Conservation (phyloP, 2,797 vertebrate species). For the Limosa lapponica region DNA sequence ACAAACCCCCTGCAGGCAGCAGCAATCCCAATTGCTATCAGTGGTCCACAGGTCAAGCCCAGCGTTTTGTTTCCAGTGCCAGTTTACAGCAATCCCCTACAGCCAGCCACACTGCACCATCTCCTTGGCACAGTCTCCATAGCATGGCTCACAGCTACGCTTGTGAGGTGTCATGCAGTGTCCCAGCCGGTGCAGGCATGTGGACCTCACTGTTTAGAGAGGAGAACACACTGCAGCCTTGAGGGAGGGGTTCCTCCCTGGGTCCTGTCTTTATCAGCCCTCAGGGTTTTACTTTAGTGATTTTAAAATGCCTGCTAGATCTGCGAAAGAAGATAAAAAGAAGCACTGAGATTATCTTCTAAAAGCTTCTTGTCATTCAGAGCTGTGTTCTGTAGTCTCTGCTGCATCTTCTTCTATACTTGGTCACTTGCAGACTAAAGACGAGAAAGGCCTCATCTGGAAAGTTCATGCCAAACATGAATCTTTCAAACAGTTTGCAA, state of each 20-base stretch:
- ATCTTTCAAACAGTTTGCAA: not conserved
- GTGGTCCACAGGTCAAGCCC: not conserved
- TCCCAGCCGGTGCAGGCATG: not conserved
- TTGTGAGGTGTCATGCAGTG: not conserved
- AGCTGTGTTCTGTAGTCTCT: not conserved
- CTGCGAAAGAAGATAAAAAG: not conserved
- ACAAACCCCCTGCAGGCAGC: not conserved
- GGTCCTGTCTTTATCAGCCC: not conserved
- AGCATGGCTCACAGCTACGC: not conserved
- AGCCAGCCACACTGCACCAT: not conserved
- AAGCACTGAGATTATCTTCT: not conserved
- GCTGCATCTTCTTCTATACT: not conserved
- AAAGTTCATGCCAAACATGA: not conserved
- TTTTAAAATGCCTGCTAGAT: not conserved
- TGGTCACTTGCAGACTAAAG: not conserved
- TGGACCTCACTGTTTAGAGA: not conserved
- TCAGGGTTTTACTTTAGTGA: not conserved
- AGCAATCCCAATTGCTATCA: not conserved
- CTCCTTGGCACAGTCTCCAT: not conserved
- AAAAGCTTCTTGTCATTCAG: not conserved
- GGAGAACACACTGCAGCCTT: not conserved
- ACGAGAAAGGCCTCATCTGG: not conserved
- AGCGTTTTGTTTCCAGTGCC: not conserved
- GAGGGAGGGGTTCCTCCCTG: not conserved
- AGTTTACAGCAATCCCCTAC: not conserved